Evolutionary conservation across 2,113 vertebrate species (phyloP).

Genomic region (Mesocricetus auratus): DNA sequence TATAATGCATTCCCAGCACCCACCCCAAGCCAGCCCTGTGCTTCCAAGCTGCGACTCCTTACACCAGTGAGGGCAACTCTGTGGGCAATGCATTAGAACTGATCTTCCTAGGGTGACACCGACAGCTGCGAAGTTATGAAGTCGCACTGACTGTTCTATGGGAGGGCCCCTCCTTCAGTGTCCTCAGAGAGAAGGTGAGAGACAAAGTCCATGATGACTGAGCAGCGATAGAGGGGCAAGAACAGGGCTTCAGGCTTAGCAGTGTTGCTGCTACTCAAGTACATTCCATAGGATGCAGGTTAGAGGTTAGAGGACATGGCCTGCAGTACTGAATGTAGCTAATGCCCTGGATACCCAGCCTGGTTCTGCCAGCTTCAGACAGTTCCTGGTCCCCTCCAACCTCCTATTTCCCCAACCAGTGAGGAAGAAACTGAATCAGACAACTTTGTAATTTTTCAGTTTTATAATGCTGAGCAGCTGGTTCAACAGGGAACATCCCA

Average conservation of each 20-base stretch:
- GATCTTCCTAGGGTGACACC: not conserved
- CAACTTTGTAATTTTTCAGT: not conserved
- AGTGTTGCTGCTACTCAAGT: not conserved
- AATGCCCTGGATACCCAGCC: not conserved
- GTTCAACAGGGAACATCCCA: not conserved
- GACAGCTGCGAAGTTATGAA: not conserved
- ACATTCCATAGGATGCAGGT: not conserved
- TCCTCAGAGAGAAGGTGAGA: not conserved
- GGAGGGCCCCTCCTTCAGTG: not conserved
- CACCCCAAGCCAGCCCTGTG: not conserved
- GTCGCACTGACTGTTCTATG: not conserved
- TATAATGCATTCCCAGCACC: not conserved
- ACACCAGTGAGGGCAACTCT: not conserved
- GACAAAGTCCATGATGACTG: not conserved
- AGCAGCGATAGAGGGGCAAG: not conserved
- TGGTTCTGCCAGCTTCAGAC: not conserved
- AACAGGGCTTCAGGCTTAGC: not conserved
- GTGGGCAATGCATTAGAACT: not conserved
- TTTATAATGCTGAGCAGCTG: not conserved
- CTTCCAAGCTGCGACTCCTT: not conserved
- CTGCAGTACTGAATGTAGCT: not conserved
- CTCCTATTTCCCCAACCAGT: not conserved
- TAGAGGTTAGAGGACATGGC: rapidly evolving
- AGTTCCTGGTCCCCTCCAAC: not conserved
- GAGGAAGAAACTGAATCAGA: not conserved